Evolutionary conservation across 2,113 vertebrate genomes (phyloP), one percentile per base, ranked within the genome.

Genomic region (Aptenodytes forsteri): DNA sequence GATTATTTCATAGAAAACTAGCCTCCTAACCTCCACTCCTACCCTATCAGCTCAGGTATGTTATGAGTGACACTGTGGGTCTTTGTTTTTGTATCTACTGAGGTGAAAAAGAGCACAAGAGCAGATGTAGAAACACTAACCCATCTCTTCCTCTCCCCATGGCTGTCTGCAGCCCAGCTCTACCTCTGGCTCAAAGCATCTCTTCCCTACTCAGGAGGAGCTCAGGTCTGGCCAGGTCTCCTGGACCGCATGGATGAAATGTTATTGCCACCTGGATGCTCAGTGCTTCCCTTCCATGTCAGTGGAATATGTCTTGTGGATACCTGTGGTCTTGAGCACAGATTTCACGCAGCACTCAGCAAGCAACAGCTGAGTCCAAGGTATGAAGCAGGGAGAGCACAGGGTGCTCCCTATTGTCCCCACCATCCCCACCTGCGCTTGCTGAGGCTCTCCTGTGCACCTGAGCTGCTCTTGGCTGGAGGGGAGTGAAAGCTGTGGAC

Each of bases 381-480:
- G 11, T 23, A 12, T 7, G 20, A 58, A 86, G 34, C 8, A 54
- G 66, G 59, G 23, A 55, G 54, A 89, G 13, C 2, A 6, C 12
- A 61, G 32, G 6, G n/a, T 40, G 26, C 20, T 80, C 62, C 36
- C 9, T 22, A 4, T 17, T 76, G n/a, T 50, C 64, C 5, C 38
- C 0, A 0, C 7, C 23, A 26, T 46, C 15, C 21, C 16, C 34
- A 62, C 6, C 25, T 12, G 47, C 0, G 1, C 14, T 56, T 2
- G 1, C 13, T 46, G 67, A 9, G 54, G 9, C 2, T 71, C 13
- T 6, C 21, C 32, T 49, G 21, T 18, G 49, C 40, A 42, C 8
- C 47, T 42, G 13, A 64, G 3, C 17, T 62, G 2, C 47, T 62
- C 56, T 66, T 90, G 52, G 8, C 17, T 82, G 56, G n/a, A 67